Conservation (phyloP, 2,888 invertebrate genomes). For the Ommatoiulus sabulosus region DNA sequence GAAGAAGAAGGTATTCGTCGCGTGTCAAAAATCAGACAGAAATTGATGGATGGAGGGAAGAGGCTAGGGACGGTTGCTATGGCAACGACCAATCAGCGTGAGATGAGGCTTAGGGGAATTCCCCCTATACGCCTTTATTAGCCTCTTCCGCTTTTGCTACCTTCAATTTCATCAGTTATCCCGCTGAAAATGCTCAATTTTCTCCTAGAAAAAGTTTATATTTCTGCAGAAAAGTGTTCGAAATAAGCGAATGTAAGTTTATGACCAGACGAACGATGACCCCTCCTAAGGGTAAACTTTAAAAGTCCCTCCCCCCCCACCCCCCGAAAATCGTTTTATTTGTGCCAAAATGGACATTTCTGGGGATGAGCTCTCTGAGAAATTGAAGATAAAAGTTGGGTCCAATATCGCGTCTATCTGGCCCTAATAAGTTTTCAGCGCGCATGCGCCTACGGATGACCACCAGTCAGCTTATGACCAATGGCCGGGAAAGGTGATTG, state of each 20-base stretch:
- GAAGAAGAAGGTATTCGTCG: not conserved
- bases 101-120: not conserved
- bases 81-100: not conserved
- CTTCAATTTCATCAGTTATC: not conserved
- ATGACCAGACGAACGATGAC: not conserved
- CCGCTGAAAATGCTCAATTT: not conserved
- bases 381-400: too few relatives aligned
- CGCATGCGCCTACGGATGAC: too few relatives aligned
- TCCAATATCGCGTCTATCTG: too few relatives aligned
- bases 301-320: too few relatives aligned
- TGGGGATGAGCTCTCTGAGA: not conserved
- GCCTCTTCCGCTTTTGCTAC: not conserved
- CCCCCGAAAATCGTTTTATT: not conserved
- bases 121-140: not conserved
- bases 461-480: too few relatives aligned
- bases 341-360: conserved; percentile 1
- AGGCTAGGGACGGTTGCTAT: not conserved
- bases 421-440: too few relatives aligned
- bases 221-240: not conserved
- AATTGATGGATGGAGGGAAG: not conserved
- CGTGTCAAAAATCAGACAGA: not conserved
- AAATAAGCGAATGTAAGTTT: not conserved
- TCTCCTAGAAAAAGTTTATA: not conserved
- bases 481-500: too few relatives aligned
- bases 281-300: not conserved